These are phyloP conservation scores for Halictus quadricinctus DNA, from an alignment of 2,888 invertebrate species.

Conservation along the genomic window DNA sequence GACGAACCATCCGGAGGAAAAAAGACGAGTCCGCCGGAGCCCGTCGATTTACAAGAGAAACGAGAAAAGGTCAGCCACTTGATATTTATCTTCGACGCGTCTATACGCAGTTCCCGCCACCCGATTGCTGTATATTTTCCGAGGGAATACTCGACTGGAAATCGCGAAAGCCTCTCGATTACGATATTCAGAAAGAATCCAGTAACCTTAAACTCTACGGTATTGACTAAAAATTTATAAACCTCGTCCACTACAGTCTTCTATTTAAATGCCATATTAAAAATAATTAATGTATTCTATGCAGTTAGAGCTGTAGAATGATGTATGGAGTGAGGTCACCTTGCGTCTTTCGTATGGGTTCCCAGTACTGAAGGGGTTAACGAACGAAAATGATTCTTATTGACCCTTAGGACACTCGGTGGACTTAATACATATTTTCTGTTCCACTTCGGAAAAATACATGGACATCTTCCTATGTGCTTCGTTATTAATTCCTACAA, in stretches of 20 bases:
- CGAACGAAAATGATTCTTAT: neutral
- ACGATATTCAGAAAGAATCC: neutral
- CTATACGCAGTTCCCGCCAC: constrained; percentile 16
- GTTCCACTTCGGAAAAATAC: neutral
- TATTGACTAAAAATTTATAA: too few species aligned
- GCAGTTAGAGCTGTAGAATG: neutral
- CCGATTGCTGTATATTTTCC: neutral
- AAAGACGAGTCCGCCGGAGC: constrained; percentile 26
- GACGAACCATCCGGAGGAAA: constrained; percentile 35
- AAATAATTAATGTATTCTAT: neutral
- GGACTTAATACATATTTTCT: neutral
- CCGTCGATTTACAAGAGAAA: constrained; percentile 55
- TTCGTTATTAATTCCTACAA: too few species aligned
- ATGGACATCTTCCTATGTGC: neutral
- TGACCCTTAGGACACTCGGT: neutral
- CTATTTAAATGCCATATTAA: neutral
- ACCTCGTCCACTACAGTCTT: neutral
- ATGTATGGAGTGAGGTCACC: neutral
- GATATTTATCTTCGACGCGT: constrained; percentile 49
- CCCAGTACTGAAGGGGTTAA: neutral
- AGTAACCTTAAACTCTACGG: neutral
- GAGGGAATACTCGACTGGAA: neutral
- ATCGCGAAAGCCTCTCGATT: constrained; percentile 16
- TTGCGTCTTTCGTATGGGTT: neutral
- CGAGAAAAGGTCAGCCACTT: constrained; percentile 37